phyloP scores from a whole-genome alignment of 2,797 vertebrate genomes.

The Danio choprae region DNA sequence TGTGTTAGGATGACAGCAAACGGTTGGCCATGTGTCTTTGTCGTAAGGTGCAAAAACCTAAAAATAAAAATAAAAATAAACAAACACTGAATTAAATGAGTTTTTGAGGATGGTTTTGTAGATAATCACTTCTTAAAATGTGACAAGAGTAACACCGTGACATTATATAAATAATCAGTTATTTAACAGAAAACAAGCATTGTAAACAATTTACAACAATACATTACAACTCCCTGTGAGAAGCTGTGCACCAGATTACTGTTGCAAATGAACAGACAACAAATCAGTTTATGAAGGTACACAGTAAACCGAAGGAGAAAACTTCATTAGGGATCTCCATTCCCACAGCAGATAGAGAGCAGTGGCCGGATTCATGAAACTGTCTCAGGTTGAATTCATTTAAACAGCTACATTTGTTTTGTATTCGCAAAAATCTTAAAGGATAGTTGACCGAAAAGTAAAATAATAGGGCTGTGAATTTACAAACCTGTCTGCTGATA shows the following conservation, averaged over 20 bases:
- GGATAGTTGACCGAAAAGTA: too few species aligned
- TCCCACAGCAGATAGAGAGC: slow-evolving; percentile 23
- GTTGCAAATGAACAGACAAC: slow-evolving; percentile 41
- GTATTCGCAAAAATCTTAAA: too few species aligned
- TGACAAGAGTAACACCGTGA: slow-evolving; percentile 26
- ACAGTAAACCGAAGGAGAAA: slow-evolving; percentile 40
- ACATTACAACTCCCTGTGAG: slow-evolving; percentile 42
- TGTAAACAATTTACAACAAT: slow-evolving; percentile 66
- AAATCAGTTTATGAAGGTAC: slow-evolving; percentile 28
- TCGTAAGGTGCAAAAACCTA: slow-evolving; percentile 24
- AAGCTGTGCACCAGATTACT: slow-evolving; percentile 39
- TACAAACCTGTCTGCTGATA: too few species aligned
- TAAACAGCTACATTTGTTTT: too few species aligned
- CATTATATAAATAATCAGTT: slow-evolving; percentile 68
- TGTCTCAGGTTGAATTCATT: too few species aligned
- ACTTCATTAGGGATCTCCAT: slow-evolving; percentile 27
- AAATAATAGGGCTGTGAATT: too few species aligned
- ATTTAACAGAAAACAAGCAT: slow-evolving; percentile 55
- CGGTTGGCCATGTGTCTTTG: neutral
- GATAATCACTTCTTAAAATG: slow-evolving; percentile 40
- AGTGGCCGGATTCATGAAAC: neutral
- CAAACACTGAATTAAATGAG: slow-evolving; percentile 25
- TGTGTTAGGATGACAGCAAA: neutral
- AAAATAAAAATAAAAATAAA: neutral
- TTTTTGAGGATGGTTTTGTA: slow-evolving; percentile 19